These are phyloP conservation scores for Brachynemurus nebulosus DNA, from an alignment of 2,888 invertebrate species.

Conservation along the genomic window DNA sequence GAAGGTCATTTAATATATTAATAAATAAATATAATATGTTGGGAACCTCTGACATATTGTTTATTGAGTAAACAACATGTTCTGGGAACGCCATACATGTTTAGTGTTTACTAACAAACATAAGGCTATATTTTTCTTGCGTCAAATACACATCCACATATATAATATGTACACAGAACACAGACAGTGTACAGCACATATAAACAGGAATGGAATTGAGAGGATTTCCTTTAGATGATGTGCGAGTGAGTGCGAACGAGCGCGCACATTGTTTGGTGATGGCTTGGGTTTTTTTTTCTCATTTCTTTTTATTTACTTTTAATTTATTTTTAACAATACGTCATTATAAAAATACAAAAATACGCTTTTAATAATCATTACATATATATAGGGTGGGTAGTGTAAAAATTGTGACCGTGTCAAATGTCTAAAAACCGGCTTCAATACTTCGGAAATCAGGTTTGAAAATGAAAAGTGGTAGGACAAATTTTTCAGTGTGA, in stretches of 20 bases:
- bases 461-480: too few species aligned
- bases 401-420: too few species aligned
- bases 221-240: too few species aligned
- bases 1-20: neutral
- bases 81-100: constrained; percentile 1
- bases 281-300: neutral
- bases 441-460: too few species aligned
- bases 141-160: too few species aligned
- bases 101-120: constrained; percentile 1
- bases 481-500: too few species aligned
- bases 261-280: too few species aligned
- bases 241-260: too few species aligned
- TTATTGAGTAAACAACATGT: constrained; percentile 1
- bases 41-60: constrained; percentile 1
- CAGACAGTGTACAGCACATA: too few species aligned
- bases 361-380: neutral
- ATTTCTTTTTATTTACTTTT: constrained; percentile 1
- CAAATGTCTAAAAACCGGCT: too few species aligned
- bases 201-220: too few species aligned
- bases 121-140: constrained; percentile 1
- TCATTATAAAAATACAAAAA: neutral
- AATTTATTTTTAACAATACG: constrained; percentile 1
- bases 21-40: neutral
- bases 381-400: too few species aligned
- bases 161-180: neutral